Evolutionary conservation across 1,140 invertebrate genomes (phyloP).

Genomic region (Dufourea novaeangliae): DNA sequence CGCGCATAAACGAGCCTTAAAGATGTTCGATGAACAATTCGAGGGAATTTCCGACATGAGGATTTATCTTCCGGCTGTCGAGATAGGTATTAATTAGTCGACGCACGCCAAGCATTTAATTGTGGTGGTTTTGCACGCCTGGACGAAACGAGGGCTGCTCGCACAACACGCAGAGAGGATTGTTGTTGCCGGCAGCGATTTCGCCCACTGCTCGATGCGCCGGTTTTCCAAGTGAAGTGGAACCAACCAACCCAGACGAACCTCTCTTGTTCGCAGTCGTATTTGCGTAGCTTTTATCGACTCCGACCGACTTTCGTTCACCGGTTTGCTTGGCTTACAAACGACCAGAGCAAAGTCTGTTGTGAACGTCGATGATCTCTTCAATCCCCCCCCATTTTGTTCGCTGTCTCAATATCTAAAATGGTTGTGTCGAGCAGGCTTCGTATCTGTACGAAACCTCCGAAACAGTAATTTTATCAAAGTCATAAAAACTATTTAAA

Average conservation of each 20-base stretch:
- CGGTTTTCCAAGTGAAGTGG: conserved; percentile 26
- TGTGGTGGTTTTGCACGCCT: neutral
- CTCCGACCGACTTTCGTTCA: neutral
- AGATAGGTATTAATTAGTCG: conserved; percentile 4
- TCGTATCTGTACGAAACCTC: neutral
- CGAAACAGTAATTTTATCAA: neutral
- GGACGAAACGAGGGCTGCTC: neutral
- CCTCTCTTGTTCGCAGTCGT: conserved; percentile 15
- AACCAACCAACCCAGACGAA: neutral
- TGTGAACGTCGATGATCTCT: conserved; percentile 34
- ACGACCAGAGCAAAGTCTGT: conserved; percentile 32
- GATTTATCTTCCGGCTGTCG: conserved; percentile 2
- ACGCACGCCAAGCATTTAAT: conserved; percentile 21
- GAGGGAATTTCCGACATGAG: no score
- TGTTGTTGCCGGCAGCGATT: neutral
- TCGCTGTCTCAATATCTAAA: neutral
- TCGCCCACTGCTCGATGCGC: neutral
- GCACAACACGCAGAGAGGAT: conserved; percentile 1
- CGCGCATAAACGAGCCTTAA: neutral
- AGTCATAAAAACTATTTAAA: no score
- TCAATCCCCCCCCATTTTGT: neutral
- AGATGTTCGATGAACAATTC: neutral
- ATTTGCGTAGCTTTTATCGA: conserved; percentile 55
- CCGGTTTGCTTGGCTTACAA: conserved; percentile 24
- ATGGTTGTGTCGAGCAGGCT: neutral